These are phyloP conservation scores for Tetramorium parvispinum DNA, from an alignment of 1,140 invertebrate species.

Conservation along the genomic window DNA sequence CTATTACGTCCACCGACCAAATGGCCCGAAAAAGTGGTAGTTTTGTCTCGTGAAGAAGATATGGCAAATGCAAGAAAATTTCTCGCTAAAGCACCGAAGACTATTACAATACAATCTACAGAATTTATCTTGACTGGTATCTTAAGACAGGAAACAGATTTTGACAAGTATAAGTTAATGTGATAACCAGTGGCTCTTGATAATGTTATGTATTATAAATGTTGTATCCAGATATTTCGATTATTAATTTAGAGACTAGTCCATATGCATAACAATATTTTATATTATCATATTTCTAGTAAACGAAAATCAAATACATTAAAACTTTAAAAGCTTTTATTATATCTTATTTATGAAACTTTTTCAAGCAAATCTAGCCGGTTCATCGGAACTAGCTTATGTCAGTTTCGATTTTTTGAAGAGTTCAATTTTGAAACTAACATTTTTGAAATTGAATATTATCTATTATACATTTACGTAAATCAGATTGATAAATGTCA, in stretches of 20 bases:
- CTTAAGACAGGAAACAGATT: constrained; percentile 83
- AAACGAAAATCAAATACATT: background rate
- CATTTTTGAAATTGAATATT: too few relatives aligned
- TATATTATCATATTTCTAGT: background rate
- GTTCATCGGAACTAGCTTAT: background rate
- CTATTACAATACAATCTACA: constrained; percentile 79
- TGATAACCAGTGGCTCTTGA: constrained; percentile 5
- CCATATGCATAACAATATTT: background rate
- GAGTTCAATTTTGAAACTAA: too few relatives aligned
- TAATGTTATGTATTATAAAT: background rate
- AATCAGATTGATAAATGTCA: too few relatives aligned
- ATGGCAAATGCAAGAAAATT: constrained; percentile 78
- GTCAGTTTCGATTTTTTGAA: background rate
- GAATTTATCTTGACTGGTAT: constrained; percentile 85
- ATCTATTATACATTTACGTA: too few relatives aligned
- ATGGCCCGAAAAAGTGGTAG: constrained; percentile 80
- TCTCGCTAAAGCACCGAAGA: constrained; percentile 76
- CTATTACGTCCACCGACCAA: constrained; percentile 75
- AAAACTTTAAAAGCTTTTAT: background rate
- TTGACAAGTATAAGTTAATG: constrained; percentile 64
- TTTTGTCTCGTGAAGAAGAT: constrained; percentile 82
- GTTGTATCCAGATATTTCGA: background rate
- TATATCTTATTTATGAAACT: background rate
- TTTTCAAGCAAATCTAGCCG: background rate
- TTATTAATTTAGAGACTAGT: background rate